These are phyloP conservation scores for Halichondria panicea DNA, from an alignment of 37 sponge, comb jelly and placozoan species.

Conservation along the genomic window DNA sequence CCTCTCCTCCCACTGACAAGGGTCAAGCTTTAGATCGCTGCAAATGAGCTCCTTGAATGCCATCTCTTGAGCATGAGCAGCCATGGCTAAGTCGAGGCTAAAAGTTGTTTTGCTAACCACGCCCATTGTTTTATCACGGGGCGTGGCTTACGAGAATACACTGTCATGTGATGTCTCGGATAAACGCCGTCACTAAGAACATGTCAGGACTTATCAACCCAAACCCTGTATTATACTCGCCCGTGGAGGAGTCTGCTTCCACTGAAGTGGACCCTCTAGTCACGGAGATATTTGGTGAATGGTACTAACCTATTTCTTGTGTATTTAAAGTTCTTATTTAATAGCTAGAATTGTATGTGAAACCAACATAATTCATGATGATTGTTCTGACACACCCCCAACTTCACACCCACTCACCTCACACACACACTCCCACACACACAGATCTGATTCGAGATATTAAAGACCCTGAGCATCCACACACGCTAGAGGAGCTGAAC, in stretches of 20 bases:
- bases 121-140: background rate
- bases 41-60: constrained; percentile 8
- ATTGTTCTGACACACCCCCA: too few relatives aligned
- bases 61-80: background rate
- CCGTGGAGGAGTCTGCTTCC: background rate
- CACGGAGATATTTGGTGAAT: constrained; percentile 38
- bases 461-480: constrained; percentile 87
- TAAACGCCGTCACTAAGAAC: background rate
- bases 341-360: background rate
- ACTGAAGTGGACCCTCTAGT: constrained; percentile 9
- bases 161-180: background rate
- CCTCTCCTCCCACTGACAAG: constrained; percentile 47
- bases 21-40: constrained; percentile 32
- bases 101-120: background rate
- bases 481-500: constrained; percentile 86
- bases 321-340: background rate
- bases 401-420: too few relatives aligned
- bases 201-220: constrained; percentile 36
- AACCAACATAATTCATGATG: too few relatives aligned
- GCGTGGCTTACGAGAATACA: background rate
- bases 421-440: background rate
- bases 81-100: background rate
- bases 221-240: constrained; percentile 23
- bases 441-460: constrained; percentile 75
- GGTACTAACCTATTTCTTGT: background rate